Conservation (phyloP, 2,888 invertebrate genomes). For the Laspeyria flexula region DNA sequence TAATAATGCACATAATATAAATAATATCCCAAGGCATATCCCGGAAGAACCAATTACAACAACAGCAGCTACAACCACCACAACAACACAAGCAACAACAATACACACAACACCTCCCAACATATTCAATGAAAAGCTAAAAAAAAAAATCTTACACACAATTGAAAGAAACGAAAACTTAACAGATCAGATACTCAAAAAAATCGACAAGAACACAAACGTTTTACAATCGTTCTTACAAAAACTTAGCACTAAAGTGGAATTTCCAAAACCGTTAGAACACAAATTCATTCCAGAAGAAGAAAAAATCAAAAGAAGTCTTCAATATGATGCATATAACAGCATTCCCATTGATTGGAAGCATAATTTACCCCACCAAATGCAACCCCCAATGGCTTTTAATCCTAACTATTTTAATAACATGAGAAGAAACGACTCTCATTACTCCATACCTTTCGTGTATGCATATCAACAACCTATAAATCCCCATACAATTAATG, state of each 20-base stretch:
- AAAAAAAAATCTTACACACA: constrained; percentile 46
- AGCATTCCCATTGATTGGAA: constrained; percentile 4
- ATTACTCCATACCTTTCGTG: constrained; percentile 54
- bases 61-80: not conserved
- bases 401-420: constrained; percentile 18
- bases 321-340: not conserved
- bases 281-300: not conserved
- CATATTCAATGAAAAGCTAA: constrained; percentile 16
- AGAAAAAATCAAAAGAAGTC: not conserved
- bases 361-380: no score
- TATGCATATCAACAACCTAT: constrained; percentile 56
- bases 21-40: no score
- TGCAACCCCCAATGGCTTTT: constrained; percentile 1
- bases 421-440: constrained; percentile 36
- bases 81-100: not conserved
- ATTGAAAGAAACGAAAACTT: constrained; percentile 64
- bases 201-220: constrained; percentile 69
- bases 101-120: constrained; percentile 13
- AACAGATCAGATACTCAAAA: constrained; percentile 66
- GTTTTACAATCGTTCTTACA: constrained; percentile 61
- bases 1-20: no score
- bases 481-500: constrained; percentile 24
- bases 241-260: constrained; percentile 56
- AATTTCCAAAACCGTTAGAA: constrained; percentile 1
- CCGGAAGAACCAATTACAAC: constrained; percentile 11